These are phyloP conservation scores for Pantherophis vulpinus DNA, from an alignment of 2,797 vertebrate genomes.

Conservation along the genomic window DNA sequence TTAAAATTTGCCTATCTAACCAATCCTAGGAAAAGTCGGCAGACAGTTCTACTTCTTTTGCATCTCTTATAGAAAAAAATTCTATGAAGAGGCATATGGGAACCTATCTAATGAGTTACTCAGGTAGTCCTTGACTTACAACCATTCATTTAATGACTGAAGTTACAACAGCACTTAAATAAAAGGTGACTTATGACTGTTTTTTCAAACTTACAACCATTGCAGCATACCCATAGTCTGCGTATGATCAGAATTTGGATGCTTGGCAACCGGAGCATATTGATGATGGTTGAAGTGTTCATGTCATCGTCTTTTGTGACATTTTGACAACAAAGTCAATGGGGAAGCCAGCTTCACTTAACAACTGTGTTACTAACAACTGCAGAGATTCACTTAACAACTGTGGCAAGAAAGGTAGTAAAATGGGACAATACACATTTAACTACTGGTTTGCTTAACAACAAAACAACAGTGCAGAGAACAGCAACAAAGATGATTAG, in stretches of 20 bases:
- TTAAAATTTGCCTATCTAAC: conserved; percentile 20
- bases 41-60: not conserved
- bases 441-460: not conserved
- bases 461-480: not conserved
- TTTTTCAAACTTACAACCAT: not conserved
- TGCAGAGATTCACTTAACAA: not conserved
- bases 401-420: not conserved
- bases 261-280: not conserved
- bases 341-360: not conserved
- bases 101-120: not conserved
- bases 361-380: not conserved
- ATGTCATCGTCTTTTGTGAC: not conserved
- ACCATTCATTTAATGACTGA: not conserved
- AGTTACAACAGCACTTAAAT: not conserved
- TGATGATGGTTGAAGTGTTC: not conserved
- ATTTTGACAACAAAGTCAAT: not conserved
- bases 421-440: not conserved
- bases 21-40: conserved; percentile 9
- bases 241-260: not conserved
- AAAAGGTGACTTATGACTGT: not conserved
- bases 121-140: not conserved
- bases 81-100: not conserved
- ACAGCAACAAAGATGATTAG: no score
- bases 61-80: not conserved
- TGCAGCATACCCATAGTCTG: not conserved